Base-by-base conservation (phyloP, 2,888 invertebrate genomes). In the Hyppa rectilinea region DNA sequence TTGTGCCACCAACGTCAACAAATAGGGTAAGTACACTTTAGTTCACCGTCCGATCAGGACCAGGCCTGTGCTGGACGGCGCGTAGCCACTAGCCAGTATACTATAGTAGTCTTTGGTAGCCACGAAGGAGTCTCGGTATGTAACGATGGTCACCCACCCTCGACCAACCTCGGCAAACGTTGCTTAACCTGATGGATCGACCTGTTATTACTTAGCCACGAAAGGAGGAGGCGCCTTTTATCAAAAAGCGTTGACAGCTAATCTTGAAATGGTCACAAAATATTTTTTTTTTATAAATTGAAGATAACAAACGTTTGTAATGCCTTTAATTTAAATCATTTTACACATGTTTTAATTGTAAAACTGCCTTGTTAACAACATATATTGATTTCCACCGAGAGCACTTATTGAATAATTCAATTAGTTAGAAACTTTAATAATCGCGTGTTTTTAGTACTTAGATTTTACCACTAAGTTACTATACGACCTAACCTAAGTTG, bases 361-460 rank as follows among this genome's bases (percentile, higher is more conserved):
- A 14, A 23, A 75, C 20, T 38, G 29, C 23, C 26, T 62, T 62
- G 47, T 59, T 76, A 69, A 3, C 0, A n/a, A n/a, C n/a, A n/a
- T 36, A 52, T 70, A 59, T 75, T 58, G 50, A 53, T 58, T 75
- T 47, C 38, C 12, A 52, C 40, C 14, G 3, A 75, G 26, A 20
- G 12, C 75, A 75, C 58, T 58, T 65, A 68, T 43, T 45, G 31
- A 38, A 26, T 36, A 29, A 40, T 68, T 61, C 45, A 12, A 34
- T 59, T 58, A 29, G n/a, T 77, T 70, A 47, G 49, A 77, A 77
- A 70, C 58, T 62, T 60, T 62, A 62, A 58, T 59, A 14, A 38
- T 77, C 26, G 71, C 77, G 71, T 75, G 77, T 23, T 52, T 43
- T 17, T 43, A 36, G 26, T 63, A 43, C 47, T 62, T 63, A 53